Base-by-base conservation (phyloP, 2,113 vertebrate species). In the Hippoglossus stenolepis region DNA sequence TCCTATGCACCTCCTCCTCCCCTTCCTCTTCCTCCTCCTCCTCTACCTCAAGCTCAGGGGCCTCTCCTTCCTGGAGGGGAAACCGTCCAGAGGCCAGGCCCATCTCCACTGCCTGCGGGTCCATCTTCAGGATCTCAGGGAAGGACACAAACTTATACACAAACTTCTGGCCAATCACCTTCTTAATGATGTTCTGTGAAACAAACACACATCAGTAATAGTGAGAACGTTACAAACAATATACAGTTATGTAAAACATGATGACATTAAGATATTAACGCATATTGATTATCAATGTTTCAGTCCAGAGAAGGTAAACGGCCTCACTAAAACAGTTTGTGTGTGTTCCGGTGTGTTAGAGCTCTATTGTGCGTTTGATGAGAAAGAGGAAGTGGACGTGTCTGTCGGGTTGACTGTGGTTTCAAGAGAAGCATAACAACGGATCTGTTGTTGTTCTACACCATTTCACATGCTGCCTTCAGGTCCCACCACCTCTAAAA, bases 61-160 rank as follows among this genome's bases (percentile, higher is more conserved):
- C 83, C 73, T 95, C 95, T 83, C 95, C 95, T 23, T 95, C 94
- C 92, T 96, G 96, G 90, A 94, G 94, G 90, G 97, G 95, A 87
- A 96, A 91, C 86, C 93, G 93, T 63, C 96, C 93, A 51, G 93
- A 95, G 17, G 96, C 96, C 87, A 96, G 90, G 85, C 95, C 96
- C 92, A 96, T 93, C 89, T 98, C 97, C 88, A 97, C 95, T 0
- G 94, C 82, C 66, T 97, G 97, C 0, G 97, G 96, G 90, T 98
- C 97, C 96, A 98, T 96, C 90, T 98, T 98, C 77, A 98, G 93
- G 84, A 98, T 98, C 86, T 98, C 97, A 23, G 96, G 97, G 91
- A 98, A 98, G 15, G 97, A 98, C 81, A 98, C 97, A 80, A 98
- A 98, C 93, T 98, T 98, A 90, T 98, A 98, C 78, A 98, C 97